Conservation (phyloP, 2,888 invertebrate genomes). For the Gymnoscelis rufifasciata region DNA sequence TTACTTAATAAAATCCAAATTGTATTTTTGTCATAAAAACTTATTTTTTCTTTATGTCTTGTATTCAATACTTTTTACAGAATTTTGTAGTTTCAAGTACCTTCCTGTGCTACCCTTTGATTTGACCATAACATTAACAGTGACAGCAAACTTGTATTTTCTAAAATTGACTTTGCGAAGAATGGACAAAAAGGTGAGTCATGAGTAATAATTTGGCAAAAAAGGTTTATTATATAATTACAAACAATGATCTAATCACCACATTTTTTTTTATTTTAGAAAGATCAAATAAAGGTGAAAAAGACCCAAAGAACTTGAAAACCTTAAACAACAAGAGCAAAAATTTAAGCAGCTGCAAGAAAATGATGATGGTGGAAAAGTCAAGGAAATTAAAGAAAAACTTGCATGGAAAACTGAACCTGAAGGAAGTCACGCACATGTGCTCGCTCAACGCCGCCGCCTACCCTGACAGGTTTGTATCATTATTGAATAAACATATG, state of each 20-base stretch:
- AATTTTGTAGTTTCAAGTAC: too few relatives aligned
- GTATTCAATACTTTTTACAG: too few relatives aligned
- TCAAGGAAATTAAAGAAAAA: slow-evolving; percentile 86
- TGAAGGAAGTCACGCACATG: slow-evolving; percentile 98
- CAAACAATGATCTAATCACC: not conserved
- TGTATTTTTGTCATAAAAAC: too few relatives aligned
- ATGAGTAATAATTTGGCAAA: too few relatives aligned
- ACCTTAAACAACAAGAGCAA: slow-evolving; percentile 87
- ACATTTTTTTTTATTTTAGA: too few relatives aligned
- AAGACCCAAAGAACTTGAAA: slow-evolving; percentile 89
- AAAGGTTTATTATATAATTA: not conserved
- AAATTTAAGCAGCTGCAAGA: slow-evolving; percentile 85
- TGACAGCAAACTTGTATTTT: slow-evolving; percentile 92
- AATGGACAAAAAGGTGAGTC: slow-evolving; percentile 80
- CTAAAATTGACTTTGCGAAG: slow-evolving; percentile 93
- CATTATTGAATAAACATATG: too few relatives aligned
- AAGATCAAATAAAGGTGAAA: slow-evolving; percentile 67
- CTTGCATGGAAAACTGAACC: slow-evolving; percentile 93
- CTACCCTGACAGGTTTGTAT: slow-evolving; percentile 91
- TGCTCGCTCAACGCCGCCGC: slow-evolving; percentile 97
- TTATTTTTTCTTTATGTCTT: too few relatives aligned
- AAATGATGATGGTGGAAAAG: slow-evolving; percentile 85
- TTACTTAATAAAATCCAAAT: too few relatives aligned
- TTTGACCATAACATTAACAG: slow-evolving; percentile 75
- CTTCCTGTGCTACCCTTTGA: too few relatives aligned